phyloP scores from a whole-genome alignment of 2,797 vertebrate genomes.

The Clarias laeviceps region DNA sequence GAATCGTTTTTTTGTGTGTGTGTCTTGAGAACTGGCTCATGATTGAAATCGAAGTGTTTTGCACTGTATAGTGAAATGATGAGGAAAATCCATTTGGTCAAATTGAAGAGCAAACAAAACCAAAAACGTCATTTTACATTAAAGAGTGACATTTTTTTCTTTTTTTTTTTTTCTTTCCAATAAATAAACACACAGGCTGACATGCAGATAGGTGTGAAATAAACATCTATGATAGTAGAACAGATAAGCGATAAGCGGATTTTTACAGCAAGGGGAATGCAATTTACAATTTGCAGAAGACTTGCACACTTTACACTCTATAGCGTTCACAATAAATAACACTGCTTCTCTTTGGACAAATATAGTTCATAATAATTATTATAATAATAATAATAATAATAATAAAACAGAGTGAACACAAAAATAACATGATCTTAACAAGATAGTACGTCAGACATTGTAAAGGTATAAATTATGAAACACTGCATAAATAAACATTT shows the following conservation, averaged over 20 bases:
- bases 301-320: slow-evolving; percentile 86
- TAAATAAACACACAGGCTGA: slow-evolving; percentile 96
- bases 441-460: slow-evolving; percentile 96
- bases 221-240: slow-evolving; percentile 83
- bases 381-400: slow-evolving; percentile 65
- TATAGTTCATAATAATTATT: slow-evolving; percentile 98
- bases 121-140: slow-evolving; percentile 86
- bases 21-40: slow-evolving; percentile 67
- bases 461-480: slow-evolving; percentile 99
- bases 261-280: slow-evolving; percentile 91
- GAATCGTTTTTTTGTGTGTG: not conserved
- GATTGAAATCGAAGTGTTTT: slow-evolving; percentile 59
- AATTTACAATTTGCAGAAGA: slow-evolving; percentile 92
- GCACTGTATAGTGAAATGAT: slow-evolving; percentile 67
- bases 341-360: slow-evolving; percentile 99
- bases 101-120: slow-evolving; percentile 98
- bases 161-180: slow-evolving; percentile 69
- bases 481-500: slow-evolving; percentile 99
- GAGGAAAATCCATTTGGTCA: slow-evolving; percentile 91
- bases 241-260: slow-evolving; percentile 80
- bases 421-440: slow-evolving; percentile 82
- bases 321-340: slow-evolving; percentile 99
- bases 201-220: slow-evolving; percentile 89
- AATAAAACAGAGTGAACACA: slow-evolving; percentile 67
- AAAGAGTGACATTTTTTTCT: slow-evolving; percentile 75